These are phyloP conservation scores for Dolichomitus sp. DNA, from an alignment of 2,888 invertebrate species.

Conservation along the genomic window DNA sequence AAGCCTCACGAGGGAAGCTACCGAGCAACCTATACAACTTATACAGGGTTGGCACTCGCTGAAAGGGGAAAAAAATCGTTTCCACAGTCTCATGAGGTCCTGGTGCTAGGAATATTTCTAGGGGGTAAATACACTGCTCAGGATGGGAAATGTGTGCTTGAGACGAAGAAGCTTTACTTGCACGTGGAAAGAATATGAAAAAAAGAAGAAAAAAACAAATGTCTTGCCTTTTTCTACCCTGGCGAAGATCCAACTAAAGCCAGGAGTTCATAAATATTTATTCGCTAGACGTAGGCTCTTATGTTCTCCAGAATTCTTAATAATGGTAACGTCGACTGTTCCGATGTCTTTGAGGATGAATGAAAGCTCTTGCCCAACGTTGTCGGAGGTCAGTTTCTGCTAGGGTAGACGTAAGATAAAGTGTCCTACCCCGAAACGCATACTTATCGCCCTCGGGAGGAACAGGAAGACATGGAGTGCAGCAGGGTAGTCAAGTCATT, in stretches of 20 bases:
- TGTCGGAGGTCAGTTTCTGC: constrained; percentile 63
- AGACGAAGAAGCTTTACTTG: neutral
- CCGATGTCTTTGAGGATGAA: neutral
- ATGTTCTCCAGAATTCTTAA: neutral
- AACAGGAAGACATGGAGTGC: constrained; percentile 72
- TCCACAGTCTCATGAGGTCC: constrained; percentile 70
- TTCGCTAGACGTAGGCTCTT: neutral
- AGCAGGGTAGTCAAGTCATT: constrained; percentile 61
- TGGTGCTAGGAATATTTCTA: constrained; percentile 72
- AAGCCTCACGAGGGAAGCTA: constrained; percentile 49
- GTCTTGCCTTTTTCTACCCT: neutral
- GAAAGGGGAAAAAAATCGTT: constrained; percentile 49
- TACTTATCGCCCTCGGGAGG: constrained; percentile 73
- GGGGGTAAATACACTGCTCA: constrained; percentile 67
- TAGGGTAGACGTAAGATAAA: constrained; percentile 65
- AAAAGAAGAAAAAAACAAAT: neutral
- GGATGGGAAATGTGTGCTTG: neutral
- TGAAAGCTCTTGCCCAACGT: constrained; percentile 9
- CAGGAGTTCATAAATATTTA: constrained; percentile 7
- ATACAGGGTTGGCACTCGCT: neutral
- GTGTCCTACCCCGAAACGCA: constrained; percentile 71
- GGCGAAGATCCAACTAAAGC: neutral
- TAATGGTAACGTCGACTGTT: neutral
- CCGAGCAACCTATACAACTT: neutral
- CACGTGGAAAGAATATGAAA: neutral